Conservation (phyloP, 2,888 invertebrate species). For the Hyalella azteca region DNA sequence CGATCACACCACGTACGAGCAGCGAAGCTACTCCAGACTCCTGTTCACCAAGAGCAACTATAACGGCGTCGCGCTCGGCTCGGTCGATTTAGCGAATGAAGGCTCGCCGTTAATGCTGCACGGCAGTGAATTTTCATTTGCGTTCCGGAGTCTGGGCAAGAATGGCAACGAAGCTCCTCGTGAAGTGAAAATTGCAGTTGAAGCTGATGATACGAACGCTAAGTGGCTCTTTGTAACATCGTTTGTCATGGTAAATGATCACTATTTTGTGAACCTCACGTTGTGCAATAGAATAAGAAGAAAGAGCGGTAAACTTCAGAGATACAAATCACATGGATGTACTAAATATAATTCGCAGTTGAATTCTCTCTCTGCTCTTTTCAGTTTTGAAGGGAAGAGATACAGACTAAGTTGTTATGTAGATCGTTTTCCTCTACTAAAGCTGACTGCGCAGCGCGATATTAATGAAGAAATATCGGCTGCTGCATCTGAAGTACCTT, state of each 20-base stretch:
- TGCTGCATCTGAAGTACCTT: neutral
- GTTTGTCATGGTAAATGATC: conserved; percentile 18
- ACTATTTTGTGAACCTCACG: conserved; percentile 19
- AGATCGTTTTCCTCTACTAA: neutral
- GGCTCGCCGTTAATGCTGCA: neutral
- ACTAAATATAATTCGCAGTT: neutral
- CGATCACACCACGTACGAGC: neutral
- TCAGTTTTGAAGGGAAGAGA: neutral
- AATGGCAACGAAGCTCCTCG: neutral
- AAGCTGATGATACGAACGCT: neutral
- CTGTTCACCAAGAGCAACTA: conserved; percentile 9
- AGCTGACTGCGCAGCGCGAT: neutral
- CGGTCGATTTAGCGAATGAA: neutral
- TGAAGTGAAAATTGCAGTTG: neutral
- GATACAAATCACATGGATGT: conserved; percentile 7
- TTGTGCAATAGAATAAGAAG: conserved; percentile 6
- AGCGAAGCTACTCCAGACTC: neutral
- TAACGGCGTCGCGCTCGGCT: neutral
- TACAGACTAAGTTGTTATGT: neutral
- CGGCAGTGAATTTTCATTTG: neutral
- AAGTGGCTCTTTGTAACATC: neutral
- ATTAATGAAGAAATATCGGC: neutral
- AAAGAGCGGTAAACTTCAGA: neutral
- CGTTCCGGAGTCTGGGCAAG: neutral
- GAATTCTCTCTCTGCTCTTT: conserved; percentile 1